A percentile compares a stretch with the other conserved stretches of the same genome.
phyloP scores from a whole-genome alignment of 2,797 vertebrate species.

The Apogon talboti region DNA sequence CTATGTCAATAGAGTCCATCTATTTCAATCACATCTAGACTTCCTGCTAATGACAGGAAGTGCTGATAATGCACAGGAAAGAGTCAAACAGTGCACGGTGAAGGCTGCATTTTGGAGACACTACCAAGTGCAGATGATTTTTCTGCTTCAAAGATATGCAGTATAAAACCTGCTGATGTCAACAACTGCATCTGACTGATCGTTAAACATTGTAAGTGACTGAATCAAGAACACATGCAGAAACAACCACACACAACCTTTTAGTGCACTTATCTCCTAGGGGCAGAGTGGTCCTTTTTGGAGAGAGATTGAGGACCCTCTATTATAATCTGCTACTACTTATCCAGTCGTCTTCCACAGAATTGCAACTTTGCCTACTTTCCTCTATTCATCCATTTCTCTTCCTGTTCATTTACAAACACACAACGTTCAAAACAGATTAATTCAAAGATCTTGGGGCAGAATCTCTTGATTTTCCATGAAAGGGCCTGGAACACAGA shows the following conservation, averaged over 20 bases:
- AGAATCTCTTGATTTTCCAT: slow-evolving; percentile 28
- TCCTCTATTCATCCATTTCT: slow-evolving; percentile 30
- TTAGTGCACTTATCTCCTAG: slow-evolving; percentile 57
- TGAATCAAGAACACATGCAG: slow-evolving; percentile 33
- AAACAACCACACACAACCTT: slow-evolving; percentile 45
- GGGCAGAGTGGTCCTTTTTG: slow-evolving; percentile 55
- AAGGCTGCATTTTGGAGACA: slow-evolving; percentile 30
- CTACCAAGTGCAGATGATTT: slow-evolving; percentile 18
- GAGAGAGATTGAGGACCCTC: slow-evolving; percentile 32
- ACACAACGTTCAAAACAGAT: slow-evolving; percentile 26
- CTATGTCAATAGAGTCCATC: slow-evolving; percentile 66
- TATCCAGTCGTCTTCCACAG: slow-evolving; percentile 45
- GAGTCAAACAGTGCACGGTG: neutral
- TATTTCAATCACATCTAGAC: slow-evolving; percentile 58
- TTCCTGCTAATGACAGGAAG: slow-evolving; percentile 70
- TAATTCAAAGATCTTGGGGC: slow-evolving; percentile 41
- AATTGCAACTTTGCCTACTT: slow-evolving; percentile 36
- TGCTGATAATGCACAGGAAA: slow-evolving; percentile 62
- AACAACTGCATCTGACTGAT: slow-evolving; percentile 10
- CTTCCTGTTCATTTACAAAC: slow-evolving; percentile 34
- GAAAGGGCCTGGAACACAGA: slow-evolving; percentile 29
- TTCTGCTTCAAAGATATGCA: neutral
- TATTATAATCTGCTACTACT: slow-evolving; percentile 53
- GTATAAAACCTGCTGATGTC: slow-evolving; percentile 32
- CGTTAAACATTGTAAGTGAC: slow-evolving; percentile 17